These are phyloP conservation scores for Whitmania pigra DNA, from an alignment of 1,140 invertebrate genomes.

Conservation along the genomic window DNA sequence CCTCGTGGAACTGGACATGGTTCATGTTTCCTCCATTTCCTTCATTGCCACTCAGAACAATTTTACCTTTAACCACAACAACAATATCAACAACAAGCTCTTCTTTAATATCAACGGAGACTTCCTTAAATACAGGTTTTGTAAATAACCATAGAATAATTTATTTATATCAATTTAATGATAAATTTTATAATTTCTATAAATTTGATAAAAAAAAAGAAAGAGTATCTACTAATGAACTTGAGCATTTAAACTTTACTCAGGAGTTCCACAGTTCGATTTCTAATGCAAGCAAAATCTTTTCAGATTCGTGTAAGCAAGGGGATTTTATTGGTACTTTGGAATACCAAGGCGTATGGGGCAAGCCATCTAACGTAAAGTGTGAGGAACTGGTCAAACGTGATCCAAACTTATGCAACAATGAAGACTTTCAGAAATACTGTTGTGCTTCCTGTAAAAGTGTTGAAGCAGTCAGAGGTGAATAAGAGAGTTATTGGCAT, in stretches of 20 bases:
- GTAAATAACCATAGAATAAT: not conserved
- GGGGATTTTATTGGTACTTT: no score
- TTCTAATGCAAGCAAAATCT: not conserved
- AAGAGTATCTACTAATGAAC: no score
- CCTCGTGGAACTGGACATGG: not conserved
- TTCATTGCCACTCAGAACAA: not conserved
- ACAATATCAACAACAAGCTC: not conserved
- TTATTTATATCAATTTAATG: not conserved
- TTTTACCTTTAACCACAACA: not conserved
- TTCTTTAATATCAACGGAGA: not conserved
- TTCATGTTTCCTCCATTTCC: not conserved
- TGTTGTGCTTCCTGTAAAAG: no score
- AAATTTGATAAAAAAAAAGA: not conserved
- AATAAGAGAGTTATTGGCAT: no score
- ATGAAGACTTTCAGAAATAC: no score
- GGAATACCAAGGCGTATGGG: no score
- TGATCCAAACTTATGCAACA: no score
- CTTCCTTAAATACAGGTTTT: not conserved
- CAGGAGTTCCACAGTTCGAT: not conserved
- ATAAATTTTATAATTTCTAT: not conserved
- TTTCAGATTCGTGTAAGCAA: no score
- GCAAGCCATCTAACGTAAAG: no score
- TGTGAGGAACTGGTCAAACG: no score
- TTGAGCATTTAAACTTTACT: not conserved
- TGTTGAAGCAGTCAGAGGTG: no score